Percentiles rank a stretch among this genome's conserved stretches.
Evolutionary conservation across 2,888 invertebrate genomes (phyloP).

Genomic region (Synanthedon andrenaeformis): DNA sequence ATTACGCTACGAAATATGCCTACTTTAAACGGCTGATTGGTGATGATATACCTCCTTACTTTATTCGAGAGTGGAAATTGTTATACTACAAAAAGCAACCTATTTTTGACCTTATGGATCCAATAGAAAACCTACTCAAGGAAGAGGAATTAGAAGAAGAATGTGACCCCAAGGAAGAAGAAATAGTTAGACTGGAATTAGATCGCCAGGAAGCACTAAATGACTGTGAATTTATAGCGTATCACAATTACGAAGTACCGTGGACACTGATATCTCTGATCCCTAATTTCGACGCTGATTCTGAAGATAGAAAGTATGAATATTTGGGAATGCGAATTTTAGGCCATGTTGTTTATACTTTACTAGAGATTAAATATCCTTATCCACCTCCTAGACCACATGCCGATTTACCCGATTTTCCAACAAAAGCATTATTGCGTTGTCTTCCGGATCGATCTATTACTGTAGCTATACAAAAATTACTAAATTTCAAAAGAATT

Average conservation of each 20-base stretch:
- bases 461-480: constrained; percentile 42
- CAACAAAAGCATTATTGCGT: constrained; percentile 48
- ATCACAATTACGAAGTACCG: constrained; percentile 60
- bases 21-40: constrained; percentile 55
- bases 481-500: constrained; percentile 47
- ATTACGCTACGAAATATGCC: constrained; percentile 62
- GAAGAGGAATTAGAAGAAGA: constrained; percentile 32
- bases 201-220: constrained; percentile 66
- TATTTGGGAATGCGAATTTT: constrained; percentile 53
- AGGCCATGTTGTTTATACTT: constrained; percentile 64
- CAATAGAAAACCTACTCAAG: constrained; percentile 45
- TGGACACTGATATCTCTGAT: constrained; percentile 64
- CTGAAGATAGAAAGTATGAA: constrained; percentile 52
- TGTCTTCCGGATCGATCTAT: constrained; percentile 51
- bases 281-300: constrained; percentile 47
- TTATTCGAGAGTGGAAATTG: constrained; percentile 68
- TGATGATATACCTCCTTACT: constrained; percentile 53
- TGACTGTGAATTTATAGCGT: constrained; percentile 68
- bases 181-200: constrained; percentile 56
- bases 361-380: constrained; percentile 61
- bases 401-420: constrained; percentile 42
- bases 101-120: constrained; percentile 59
- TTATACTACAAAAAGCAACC: constrained; percentile 68
- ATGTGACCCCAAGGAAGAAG: constrained; percentile 36
- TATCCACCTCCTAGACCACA: constrained; percentile 36